phyloP scores from a whole-genome alignment of 2,888 invertebrate species.

The Polydrusus tereticollis region DNA sequence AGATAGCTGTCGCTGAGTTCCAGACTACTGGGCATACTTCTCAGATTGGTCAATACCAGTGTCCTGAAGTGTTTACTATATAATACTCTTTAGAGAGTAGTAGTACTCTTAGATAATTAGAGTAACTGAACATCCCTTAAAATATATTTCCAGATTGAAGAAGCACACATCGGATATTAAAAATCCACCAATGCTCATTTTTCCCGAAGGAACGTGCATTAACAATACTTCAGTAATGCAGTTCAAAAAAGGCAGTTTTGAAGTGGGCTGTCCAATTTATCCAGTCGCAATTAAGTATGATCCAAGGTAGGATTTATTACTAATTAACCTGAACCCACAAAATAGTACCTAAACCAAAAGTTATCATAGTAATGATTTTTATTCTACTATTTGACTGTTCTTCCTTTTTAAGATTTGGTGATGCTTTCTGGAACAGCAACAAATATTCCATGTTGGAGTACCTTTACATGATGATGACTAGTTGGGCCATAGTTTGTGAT shows the following conservation, averaged over 20 bases:
- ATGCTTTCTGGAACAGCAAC: conserved; percentile 99
- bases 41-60: too few relatives aligned
- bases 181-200: conserved; percentile 97
- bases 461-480: conserved; percentile 97
- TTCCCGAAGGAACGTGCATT: conserved; percentile 99
- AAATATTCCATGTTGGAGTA: conserved; percentile 92
- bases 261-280: conserved; percentile 96
- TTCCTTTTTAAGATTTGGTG: conserved; percentile 80
- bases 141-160: conserved; percentile 81
- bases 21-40: too few relatives aligned
- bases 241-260: conserved; percentile 99
- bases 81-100: too few relatives aligned
- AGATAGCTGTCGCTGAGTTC: too few relatives aligned
- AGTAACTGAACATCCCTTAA: too few relatives aligned
- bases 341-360: too few relatives aligned
- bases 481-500: conserved; percentile 99
- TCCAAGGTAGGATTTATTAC: conserved; percentile 70
- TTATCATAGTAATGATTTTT: neutral
- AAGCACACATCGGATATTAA: conserved; percentile 93
- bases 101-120: too few relatives aligned
- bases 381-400: neutral
- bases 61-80: too few relatives aligned
- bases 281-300: conserved; percentile 99
- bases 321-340: too few relatives aligned
- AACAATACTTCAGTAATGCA: conserved; percentile 99